Percentiles rank a stretch among this genome's conserved stretches.
Evolutionary conservation across 2,113 vertebrate species (phyloP).

Genomic region (Pycnonotus jocosus): DNA sequence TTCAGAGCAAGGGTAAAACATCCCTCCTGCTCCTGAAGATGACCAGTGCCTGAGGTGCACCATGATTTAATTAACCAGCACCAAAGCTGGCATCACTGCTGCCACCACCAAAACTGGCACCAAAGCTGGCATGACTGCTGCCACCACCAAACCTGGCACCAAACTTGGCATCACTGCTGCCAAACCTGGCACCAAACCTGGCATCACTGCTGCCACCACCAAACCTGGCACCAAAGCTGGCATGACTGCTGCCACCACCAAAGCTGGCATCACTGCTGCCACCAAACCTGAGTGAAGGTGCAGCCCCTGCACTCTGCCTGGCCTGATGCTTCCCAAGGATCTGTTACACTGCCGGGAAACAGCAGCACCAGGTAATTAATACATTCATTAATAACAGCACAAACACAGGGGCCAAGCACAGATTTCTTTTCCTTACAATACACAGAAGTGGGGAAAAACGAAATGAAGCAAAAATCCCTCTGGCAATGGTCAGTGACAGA

Average conservation of each 20-base stretch:
- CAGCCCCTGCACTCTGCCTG: accelerated
- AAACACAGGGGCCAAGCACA: neutral
- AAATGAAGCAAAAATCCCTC: neutral
- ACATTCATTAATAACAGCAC: neutral
- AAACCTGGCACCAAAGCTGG: no score
- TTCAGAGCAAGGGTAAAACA: neutral
- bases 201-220: no score
- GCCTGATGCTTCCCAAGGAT: neutral
- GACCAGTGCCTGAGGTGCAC: neutral
- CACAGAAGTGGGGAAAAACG: neutral
- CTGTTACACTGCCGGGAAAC: neutral
- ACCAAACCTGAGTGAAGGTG: accelerated
- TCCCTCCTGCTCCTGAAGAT: neutral
- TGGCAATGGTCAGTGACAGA: neutral
- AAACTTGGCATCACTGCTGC: no score
- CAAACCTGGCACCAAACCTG: no score
- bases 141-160: accelerated
- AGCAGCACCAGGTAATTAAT: accelerated
- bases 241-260: no score
- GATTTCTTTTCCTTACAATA: neutral
- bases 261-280: no score
- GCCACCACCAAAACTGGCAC: no score
- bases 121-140: no score
- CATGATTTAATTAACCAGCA: neutral
- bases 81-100: no score